phyloP scores from a whole-genome alignment of 2,888 invertebrate genomes.

The Agrotis clavis region DNA sequence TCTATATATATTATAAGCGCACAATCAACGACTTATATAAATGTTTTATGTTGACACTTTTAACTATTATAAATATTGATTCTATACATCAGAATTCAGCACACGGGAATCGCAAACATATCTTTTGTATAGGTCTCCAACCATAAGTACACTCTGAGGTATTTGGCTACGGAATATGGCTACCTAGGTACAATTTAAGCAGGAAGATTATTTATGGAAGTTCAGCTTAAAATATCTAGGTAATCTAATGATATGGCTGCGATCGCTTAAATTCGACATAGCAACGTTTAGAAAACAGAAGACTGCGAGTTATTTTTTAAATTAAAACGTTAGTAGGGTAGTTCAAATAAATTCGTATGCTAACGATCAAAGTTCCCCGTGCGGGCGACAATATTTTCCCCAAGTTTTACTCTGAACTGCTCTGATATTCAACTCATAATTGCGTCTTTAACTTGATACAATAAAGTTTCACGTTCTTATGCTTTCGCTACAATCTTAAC shows the following conservation, averaged over 20 bases:
- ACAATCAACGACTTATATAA: slow-evolving; percentile 54
- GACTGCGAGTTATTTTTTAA: slow-evolving; percentile 42
- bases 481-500: slow-evolving; percentile 46
- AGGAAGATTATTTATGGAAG: slow-evolving; percentile 69
- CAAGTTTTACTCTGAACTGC: slow-evolving; percentile 60
- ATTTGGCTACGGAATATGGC: slow-evolving; percentile 60
- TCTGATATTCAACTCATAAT: slow-evolving; percentile 67
- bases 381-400: slow-evolving; percentile 62
- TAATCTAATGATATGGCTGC: slow-evolving; percentile 82
- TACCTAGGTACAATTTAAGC: slow-evolving; percentile 61
- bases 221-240: slow-evolving; percentile 74
- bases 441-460: slow-evolving; percentile 69
- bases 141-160: slow-evolving; percentile 53
- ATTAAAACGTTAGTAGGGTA: slow-evolving; percentile 28
- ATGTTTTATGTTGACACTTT: slow-evolving; percentile 38
- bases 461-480: slow-evolving; percentile 63
- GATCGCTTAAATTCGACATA: slow-evolving; percentile 78
- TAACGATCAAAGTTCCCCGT: slow-evolving; percentile 68
- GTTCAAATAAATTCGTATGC: slow-evolving; percentile 63
- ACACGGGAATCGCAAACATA: slow-evolving; percentile 44
- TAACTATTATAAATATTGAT: slow-evolving; percentile 41
- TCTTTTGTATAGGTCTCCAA: slow-evolving; percentile 26
- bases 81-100: slow-evolving; percentile 42
- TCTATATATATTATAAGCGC: slow-evolving; percentile 63
- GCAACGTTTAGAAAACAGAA: slow-evolving; percentile 60